These are phyloP conservation scores for Ophion ventricosus DNA, from an alignment of 2,888 invertebrate species.

Conservation along the genomic window DNA sequence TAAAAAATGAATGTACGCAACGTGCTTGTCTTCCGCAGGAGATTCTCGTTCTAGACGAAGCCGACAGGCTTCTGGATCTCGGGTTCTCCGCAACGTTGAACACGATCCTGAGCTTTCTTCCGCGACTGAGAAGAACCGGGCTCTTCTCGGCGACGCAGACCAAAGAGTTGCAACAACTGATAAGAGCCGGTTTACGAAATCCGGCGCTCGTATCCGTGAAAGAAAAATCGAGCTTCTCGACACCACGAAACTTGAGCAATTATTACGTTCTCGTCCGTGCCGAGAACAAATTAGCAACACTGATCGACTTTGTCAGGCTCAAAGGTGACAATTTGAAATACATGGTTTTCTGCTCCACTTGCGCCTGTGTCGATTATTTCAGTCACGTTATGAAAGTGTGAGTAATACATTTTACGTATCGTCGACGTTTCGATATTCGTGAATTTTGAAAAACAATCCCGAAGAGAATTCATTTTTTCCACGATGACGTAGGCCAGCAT, in stretches of 20 bases:
- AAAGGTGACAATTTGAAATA: slow-evolving; percentile 87
- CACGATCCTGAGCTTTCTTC: slow-evolving; percentile 94
- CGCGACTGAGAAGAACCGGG: slow-evolving; percentile 96
- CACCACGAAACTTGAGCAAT: slow-evolving; percentile 89
- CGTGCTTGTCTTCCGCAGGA: slow-evolving; percentile 86
- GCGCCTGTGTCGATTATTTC: slow-evolving; percentile 97
- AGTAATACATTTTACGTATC: slow-evolving; percentile 65
- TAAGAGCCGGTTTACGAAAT: slow-evolving; percentile 96
- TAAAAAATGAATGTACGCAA: too few species aligned
- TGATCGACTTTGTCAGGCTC: slow-evolving; percentile 91
- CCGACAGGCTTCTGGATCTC: slow-evolving; percentile 96
- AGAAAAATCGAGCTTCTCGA: slow-evolving; percentile 91
- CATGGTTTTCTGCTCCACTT: slow-evolving; percentile 96
- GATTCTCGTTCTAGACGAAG: slow-evolving; percentile 97
- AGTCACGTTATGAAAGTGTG: slow-evolving; percentile 79
- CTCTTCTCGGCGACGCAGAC: slow-evolving; percentile 99
- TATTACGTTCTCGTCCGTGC: slow-evolving; percentile 92
- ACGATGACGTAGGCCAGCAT: too few species aligned
- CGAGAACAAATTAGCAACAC: slow-evolving; percentile 91
- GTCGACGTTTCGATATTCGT: not conserved
- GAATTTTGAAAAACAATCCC: not conserved
- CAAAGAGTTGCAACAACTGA: slow-evolving; percentile 94
- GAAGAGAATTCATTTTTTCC: not conserved
- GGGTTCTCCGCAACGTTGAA: slow-evolving; percentile 95
- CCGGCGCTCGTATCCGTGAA: slow-evolving; percentile 95